Conservation (phyloP, 2,797 vertebrate genomes). For the Sebastes nivosus region DNA sequence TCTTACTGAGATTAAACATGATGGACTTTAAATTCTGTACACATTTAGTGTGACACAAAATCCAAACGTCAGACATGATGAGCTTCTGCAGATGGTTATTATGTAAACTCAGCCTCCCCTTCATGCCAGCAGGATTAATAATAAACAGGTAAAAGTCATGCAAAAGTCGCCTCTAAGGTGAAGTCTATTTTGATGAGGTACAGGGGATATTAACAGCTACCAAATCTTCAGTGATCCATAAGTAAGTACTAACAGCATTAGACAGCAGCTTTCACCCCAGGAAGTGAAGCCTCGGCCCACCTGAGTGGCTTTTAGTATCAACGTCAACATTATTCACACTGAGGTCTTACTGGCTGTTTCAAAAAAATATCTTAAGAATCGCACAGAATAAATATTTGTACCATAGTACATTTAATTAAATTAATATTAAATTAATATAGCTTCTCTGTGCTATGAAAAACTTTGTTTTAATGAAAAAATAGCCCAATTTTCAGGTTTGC, state of each 20-base stretch:
- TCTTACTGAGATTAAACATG: background rate
- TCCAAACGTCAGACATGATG: background rate
- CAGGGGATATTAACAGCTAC: conserved; percentile 56
- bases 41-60: background rate
- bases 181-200: conserved; percentile 60
- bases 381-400: background rate
- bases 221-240: conserved; percentile 60
- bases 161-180: conserved; percentile 15
- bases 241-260: conserved; percentile 60
- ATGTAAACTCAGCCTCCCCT: conserved; percentile 9
- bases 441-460: background rate
- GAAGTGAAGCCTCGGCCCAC: conserved; percentile 37
- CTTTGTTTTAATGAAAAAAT: background rate
- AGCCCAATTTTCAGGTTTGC: background rate
- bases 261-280: conserved; percentile 45
- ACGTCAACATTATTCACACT: conserved; percentile 23
- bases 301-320: conserved; percentile 55
- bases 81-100: background rate
- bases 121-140: background rate
- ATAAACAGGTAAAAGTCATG: conserved; percentile 35
- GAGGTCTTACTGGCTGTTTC: background rate
- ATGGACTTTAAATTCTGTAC: background rate
- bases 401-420: background rate
- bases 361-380: background rate
- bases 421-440: background rate